Conservation (phyloP, 2,888 invertebrate genomes). For the Lathronympha strigana region DNA sequence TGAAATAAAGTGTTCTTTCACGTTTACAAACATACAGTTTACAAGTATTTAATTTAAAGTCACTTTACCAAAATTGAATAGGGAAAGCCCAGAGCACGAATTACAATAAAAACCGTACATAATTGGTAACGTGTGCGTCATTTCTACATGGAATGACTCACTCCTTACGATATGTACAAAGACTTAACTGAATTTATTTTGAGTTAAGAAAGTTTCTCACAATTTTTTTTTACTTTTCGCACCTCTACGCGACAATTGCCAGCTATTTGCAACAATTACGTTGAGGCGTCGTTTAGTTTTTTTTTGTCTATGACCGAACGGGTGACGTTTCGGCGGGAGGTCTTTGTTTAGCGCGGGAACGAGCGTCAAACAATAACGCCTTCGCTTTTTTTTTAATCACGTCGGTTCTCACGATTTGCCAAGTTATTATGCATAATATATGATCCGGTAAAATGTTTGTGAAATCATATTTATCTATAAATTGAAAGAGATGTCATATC, state of each 20-base stretch:
- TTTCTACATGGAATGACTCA: conserved; percentile 34
- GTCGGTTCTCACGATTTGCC: conserved; percentile 33
- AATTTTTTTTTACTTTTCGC: conserved; percentile 14
- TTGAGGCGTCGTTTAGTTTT: conserved; percentile 12
- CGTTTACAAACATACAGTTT: not conserved
- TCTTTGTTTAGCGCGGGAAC: conserved; percentile 40
- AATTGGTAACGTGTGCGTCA: conserved; percentile 20
- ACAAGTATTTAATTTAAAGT: no score
- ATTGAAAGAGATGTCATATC: no score
- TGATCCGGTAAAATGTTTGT: not conserved
- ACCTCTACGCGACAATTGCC: conserved; percentile 40
- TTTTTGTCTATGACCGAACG: conserved; percentile 36
- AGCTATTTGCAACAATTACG: conserved; percentile 33
- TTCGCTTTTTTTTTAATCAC: conserved; percentile 41
- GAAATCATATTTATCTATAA: no score
- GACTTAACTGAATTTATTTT: conserved; percentile 17
- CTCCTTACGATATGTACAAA: conserved; percentile 16
- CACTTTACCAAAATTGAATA: conserved; percentile 14
- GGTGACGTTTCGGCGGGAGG: conserved; percentile 37
- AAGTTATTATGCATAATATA: conserved; percentile 17
- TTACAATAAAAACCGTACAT: conserved; percentile 23
- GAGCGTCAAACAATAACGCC: conserved; percentile 32
- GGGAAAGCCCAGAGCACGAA: conserved; percentile 20
- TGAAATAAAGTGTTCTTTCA: not conserved
- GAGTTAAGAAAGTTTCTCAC: conserved; percentile 29